Conservation (phyloP, 2,888 invertebrate genomes). For the Brachyopa scutellaris region DNA sequence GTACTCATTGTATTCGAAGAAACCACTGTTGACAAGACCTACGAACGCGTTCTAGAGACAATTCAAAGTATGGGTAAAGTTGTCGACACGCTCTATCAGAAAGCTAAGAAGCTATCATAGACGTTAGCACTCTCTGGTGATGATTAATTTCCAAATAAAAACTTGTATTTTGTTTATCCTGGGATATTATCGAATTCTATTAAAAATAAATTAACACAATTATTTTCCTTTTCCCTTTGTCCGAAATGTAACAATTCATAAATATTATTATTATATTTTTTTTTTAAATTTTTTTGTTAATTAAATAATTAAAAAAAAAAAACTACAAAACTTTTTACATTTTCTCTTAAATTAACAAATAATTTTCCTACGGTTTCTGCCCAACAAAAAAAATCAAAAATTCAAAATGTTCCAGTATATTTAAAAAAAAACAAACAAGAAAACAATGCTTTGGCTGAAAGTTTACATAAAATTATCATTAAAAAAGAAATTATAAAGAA, state of each 20-base stretch:
- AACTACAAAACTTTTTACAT: background rate
- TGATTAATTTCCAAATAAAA: conserved; percentile 49
- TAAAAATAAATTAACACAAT: conserved; percentile 36
- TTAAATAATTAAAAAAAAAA: conserved; percentile 16
- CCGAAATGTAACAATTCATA: conserved; percentile 44
- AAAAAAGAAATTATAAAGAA: conserved; percentile 35
- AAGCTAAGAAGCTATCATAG: conserved; percentile 98
- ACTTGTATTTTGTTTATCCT: conserved; percentile 55
- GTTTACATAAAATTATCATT: conserved; percentile 42
- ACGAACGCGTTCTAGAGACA: conserved; percentile 97
- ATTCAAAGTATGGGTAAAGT: conserved; percentile 99
- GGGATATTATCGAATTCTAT: conserved; percentile 57
- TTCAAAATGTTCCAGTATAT: background rate
- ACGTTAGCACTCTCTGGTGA: conserved; percentile 62
- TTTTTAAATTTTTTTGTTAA: conserved; percentile 25
- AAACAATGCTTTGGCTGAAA: conserved; percentile 30
- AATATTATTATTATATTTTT: conserved; percentile 22
- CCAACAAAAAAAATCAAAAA: conserved; percentile 5
- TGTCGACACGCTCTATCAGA: conserved; percentile 99
- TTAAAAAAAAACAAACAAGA: background rate
- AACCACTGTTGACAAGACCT: conserved; percentile 96
- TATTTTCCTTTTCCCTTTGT: conserved; percentile 15
- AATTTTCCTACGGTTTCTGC: background rate
- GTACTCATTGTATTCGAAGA: conserved; percentile 99
- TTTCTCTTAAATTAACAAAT: background rate